Evolutionary conservation across 1,140 invertebrate genomes (phyloP).

Genomic region (Pteromalus puparum): DNA sequence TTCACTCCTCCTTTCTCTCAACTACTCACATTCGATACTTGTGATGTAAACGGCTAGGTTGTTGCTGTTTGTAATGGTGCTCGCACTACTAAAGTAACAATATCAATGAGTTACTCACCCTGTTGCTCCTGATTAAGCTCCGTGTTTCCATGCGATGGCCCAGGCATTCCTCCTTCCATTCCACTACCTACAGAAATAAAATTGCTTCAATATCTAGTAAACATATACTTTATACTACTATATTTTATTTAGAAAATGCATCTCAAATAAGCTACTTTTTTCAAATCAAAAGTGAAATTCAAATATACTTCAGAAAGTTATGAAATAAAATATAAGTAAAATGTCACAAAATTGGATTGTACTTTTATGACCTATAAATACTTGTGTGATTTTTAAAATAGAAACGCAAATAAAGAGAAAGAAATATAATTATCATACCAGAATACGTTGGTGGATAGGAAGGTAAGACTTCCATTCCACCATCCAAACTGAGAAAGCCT

Average conservation of each 20-base stretch:
- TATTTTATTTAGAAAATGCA: not conserved
- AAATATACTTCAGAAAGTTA: not conserved
- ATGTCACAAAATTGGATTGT: too few relatives aligned
- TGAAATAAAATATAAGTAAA: not conserved
- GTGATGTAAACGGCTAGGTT: conserved; percentile 75
- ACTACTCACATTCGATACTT: conserved; percentile 73
- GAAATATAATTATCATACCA: conserved; percentile 61
- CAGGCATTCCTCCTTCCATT: conserved; percentile 72
- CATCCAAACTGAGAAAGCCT: conserved; percentile 73
- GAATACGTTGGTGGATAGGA: conserved; percentile 71
- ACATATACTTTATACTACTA: conserved; percentile 6
- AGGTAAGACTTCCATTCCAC: conserved; percentile 73
- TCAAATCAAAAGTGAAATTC: not conserved
- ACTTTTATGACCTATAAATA: too few relatives aligned
- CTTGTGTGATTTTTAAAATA: not conserved
- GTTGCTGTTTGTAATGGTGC: conserved; percentile 77
- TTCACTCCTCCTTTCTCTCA: conserved; percentile 67
- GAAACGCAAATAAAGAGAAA: not conserved
- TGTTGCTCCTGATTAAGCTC: conserved; percentile 73
- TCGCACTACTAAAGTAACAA: conserved; percentile 72
- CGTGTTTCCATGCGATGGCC: conserved; percentile 70
- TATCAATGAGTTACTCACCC: conserved; percentile 68
- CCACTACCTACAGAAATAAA: conserved; percentile 65
- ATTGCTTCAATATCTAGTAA: conserved; percentile 2
- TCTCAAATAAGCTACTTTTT: not conserved